Evolutionary conservation across 2,888 invertebrate species (phyloP).

Genomic region (Endotricha flammealis): DNA sequence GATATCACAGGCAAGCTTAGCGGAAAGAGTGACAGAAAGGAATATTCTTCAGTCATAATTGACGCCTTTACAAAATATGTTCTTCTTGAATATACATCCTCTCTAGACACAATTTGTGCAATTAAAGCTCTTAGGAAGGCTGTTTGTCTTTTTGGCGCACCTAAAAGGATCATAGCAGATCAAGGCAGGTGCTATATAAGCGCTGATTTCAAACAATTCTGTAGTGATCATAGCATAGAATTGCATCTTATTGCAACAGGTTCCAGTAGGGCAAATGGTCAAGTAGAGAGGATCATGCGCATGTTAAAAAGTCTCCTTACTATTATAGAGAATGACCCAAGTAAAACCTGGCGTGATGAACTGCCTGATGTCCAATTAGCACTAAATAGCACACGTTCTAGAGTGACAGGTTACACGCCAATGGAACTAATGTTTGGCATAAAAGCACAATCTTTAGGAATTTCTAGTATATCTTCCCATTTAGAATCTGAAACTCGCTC

Average conservation of each 20-base stretch:
- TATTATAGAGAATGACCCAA: too few relatives aligned
- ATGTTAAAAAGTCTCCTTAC: too few relatives aligned
- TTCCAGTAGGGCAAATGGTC: too few relatives aligned
- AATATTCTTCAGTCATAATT: slow-evolving; percentile 24
- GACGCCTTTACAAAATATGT: too few relatives aligned
- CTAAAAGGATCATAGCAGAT: slow-evolving; percentile 20
- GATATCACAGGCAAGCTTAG: slow-evolving; percentile 28
- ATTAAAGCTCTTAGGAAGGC: slow-evolving; percentile 19
- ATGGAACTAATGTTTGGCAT: too few relatives aligned
- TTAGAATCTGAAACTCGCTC: too few relatives aligned
- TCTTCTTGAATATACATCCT: too few relatives aligned
- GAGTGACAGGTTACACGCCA: slow-evolving; percentile 17
- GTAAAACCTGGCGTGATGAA: too few relatives aligned
- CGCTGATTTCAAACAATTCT: slow-evolving; percentile 19
- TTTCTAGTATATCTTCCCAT: too few relatives aligned
- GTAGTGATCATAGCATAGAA: slow-evolving; percentile 18
- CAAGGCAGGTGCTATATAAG: slow-evolving; percentile 22
- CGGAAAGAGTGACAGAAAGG: slow-evolving; percentile 26
- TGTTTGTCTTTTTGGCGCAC: slow-evolving; percentile 24
- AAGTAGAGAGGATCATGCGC: too few relatives aligned
- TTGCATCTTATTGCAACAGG: slow-evolving; percentile 28
- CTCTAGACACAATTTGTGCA: slow-evolving; percentile 15
- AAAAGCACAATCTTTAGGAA: too few relatives aligned
- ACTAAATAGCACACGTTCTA: slow-evolving; percentile 18
- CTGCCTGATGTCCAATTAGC: slow-evolving; percentile 22